Percentiles rank a stretch among this genome's conserved stretches.
These are phyloP conservation scores for Zoanthus solanderi DNA, from an alignment of 92 coral and sea anemone species.

Conservation along the genomic window DNA sequence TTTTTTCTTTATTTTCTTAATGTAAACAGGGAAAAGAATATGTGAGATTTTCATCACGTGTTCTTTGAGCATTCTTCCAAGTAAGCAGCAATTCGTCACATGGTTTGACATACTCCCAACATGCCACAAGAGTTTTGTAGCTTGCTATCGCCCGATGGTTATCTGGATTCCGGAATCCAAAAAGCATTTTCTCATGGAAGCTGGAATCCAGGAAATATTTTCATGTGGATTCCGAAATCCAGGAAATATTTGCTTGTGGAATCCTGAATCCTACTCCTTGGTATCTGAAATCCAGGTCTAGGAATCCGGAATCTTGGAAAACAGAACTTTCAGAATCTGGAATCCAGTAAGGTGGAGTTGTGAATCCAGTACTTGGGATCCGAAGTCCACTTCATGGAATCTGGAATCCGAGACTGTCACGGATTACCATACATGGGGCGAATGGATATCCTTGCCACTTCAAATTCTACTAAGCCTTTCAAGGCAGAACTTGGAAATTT, in stretches of 20 bases:
- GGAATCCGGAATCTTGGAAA: too few species aligned
- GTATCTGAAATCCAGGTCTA: too few species aligned
- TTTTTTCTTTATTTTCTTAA: slow-evolving; percentile 32
- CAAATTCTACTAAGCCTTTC: slow-evolving; percentile 31
- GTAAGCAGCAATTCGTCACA: slow-evolving; percentile 20
- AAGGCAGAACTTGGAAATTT: slow-evolving; percentile 33
- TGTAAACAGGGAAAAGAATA: slow-evolving; percentile 44
- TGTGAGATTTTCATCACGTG: slow-evolving; percentile 3
- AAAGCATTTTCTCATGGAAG: too few species aligned
- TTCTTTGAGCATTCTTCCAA: slow-evolving; percentile 46
- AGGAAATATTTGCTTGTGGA: too few species aligned
- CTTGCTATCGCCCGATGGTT: neutral
- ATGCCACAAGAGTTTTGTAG: slow-evolving; percentile 45
- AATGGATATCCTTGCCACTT: slow-evolving; percentile 37
- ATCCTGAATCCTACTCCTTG: too few species aligned
- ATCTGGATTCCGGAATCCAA: too few species aligned
- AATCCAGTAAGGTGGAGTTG: too few species aligned
- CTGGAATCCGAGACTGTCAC: too few species aligned
- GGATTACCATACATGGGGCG: neutral
- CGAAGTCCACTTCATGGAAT: neutral
- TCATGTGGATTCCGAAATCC: too few species aligned
- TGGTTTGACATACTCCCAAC: slow-evolving; percentile 49
- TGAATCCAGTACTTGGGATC: neutral
- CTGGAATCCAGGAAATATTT: too few species aligned
- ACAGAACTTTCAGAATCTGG: too few species aligned